Evolutionary conservation across 1,140 invertebrate genomes (phyloP).

Genomic region (Cydia splendana): DNA sequence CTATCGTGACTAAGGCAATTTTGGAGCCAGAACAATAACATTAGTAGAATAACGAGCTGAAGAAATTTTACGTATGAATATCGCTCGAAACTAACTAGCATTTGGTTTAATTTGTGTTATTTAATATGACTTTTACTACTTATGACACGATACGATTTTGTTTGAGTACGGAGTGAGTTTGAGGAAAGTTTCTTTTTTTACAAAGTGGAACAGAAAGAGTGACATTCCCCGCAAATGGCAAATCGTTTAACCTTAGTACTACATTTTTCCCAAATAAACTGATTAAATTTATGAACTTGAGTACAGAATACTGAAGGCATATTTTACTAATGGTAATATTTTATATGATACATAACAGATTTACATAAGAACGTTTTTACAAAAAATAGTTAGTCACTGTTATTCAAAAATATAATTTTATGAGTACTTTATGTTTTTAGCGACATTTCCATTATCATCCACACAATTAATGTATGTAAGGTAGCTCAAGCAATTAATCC

Average conservation of each 20-base stretch:
- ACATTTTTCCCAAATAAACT: too few relatives aligned
- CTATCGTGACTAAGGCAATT: slow-evolving; percentile 15
- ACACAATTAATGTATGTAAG: too few relatives aligned
- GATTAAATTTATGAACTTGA: too few relatives aligned
- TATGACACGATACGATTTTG: slow-evolving; percentile 6
- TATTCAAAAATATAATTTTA: too few relatives aligned
- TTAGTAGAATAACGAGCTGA: slow-evolving; percentile 22
- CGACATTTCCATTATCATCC: too few relatives aligned
- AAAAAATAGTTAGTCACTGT: neutral
- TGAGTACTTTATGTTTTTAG: too few relatives aligned
- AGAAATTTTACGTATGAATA: slow-evolving; percentile 23
- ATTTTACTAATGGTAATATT: too few relatives aligned
- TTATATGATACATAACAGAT: too few relatives aligned
- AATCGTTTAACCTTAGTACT: neutral
- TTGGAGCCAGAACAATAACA: neutral
- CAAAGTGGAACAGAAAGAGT: neutral
- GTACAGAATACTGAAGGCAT: too few relatives aligned
- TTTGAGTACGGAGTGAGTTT: neutral
- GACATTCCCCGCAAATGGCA: neutral
- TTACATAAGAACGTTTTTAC: neutral
- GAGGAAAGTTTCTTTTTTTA: neutral
- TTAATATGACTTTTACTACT: slow-evolving; percentile 15
- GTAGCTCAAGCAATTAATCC: neutral
- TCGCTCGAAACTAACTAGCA: neutral
- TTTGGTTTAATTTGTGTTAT: slow-evolving; percentile 12